Conservation (phyloP, 2,797 vertebrate species). For the Cottoperca gobio region DNA sequence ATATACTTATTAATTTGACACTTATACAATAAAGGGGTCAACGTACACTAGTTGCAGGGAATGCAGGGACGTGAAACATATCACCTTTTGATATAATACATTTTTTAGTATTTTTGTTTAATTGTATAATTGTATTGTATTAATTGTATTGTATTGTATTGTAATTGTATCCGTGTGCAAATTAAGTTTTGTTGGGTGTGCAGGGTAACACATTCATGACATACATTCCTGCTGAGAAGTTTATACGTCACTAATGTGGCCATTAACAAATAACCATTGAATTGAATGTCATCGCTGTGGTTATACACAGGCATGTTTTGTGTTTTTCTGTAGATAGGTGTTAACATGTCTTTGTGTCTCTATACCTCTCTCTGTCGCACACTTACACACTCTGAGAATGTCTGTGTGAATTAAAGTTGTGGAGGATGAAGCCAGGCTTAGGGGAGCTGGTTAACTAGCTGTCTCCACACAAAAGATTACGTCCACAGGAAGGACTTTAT, state of each 20-base stretch:
- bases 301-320: not conserved
- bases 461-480: conserved; percentile 67
- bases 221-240: not conserved
- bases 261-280: conserved; percentile 21
- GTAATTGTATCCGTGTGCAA: too few relatives aligned
- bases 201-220: not conserved
- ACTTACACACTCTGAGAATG: not conserved
- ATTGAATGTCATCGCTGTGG: conserved; percentile 13
- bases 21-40: too few relatives aligned
- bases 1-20: too few relatives aligned
- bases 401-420: conserved; percentile 55
- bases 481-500: conserved; percentile 42
- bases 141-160: too few relatives aligned
- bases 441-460: conserved; percentile 69
- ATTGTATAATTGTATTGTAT: too few relatives aligned
- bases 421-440: conserved; percentile 36
- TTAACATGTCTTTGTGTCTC: conserved; percentile 14
- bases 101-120: too few relatives aligned
- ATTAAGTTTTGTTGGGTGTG: not conserved
- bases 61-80: too few relatives aligned
- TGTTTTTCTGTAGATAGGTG: conserved; percentile 9
- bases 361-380: not conserved
- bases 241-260: not conserved
- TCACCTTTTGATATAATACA: too few relatives aligned
- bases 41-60: too few relatives aligned